Base-by-base conservation (phyloP, 2,113 vertebrate species). In the Tretioscincus oriximinensis region DNA sequence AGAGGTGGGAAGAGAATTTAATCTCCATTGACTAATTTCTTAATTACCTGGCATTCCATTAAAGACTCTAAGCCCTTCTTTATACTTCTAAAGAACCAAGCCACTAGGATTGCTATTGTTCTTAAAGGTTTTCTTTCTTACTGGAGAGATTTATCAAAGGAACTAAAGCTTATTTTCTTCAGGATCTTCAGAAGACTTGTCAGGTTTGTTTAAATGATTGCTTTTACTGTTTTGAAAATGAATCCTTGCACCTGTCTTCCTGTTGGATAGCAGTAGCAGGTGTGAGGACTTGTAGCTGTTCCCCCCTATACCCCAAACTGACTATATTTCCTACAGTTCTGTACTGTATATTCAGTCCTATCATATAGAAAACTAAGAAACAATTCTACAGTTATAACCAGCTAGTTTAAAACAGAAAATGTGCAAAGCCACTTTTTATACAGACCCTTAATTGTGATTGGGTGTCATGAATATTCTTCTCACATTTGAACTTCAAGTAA, bases 31-130 rank as follows among this genome's bases (percentile, higher is more conserved):
- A 41, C 63, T 74, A 7, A 26, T 16, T 77, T 68, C 81, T 22
- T 77, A 26, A 16, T 81, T 81, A 60, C 4, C 12, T 80, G 60
- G 6, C 35, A 76, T 84, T 89, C 88, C 72, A 77, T 35, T 82
- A 84, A 90, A 76, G 7, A 45, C 18, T 73, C 29, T 54, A 88
- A 89, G 65, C 21, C 70, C 4, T 1, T 82, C 65, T 80, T 90
- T 85, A 73, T 65, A 2, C 64, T 90, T 87, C 60, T 78, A n/a
- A 88, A 87, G 18, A 80, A n/a, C 1, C 1, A 69, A 1, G 16
- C 31, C 41, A 60, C 29, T 58, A 83, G 77, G 20, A n/a, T 20
- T 60, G 24, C 63, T 72, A 29, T 63, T 85, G 74, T 89, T 80
- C 31, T 58, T 79, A 73, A 60, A 65, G 31, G 76, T 10, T 85